Base-by-base conservation (phyloP, 2,797 vertebrate species). In the Takifugu rubripes region DNA sequence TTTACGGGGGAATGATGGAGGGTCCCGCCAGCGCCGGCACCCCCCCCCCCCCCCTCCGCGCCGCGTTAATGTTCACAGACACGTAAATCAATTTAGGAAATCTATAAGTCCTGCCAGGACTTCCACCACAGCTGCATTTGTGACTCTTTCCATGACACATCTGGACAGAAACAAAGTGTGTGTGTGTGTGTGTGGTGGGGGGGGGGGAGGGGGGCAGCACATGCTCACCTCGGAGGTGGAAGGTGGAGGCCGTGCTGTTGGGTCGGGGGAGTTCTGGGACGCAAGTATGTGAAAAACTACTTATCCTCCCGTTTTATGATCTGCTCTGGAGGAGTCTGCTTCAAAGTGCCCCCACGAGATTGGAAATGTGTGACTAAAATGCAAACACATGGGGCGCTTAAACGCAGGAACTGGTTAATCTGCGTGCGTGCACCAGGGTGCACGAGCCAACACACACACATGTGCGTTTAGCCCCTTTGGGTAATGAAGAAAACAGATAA, bases 361-460 rank as follows among this genome's bases (percentile, higher is more conserved):
- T 72, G 70, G 70, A 82, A 89, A 88, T 83, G 89, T 91, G 91
- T 85, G 89, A 87, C 86, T 90, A 89, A 92, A 93, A 90, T 66
- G 75, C 88, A 89, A 93, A 91, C 92, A 92, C 86, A 90, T 92
- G 91, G 83, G 84, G 78, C 66, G 77, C 81, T 85, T 88, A 85
- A 90, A 88, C 7, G 70, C 89, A 87, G 87, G 83, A 90, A 90
- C 86, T 83, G 49, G 79, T 70, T 85, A 84, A 86, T 85, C 84
- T 87, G 70, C 57, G 83, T 66, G 76, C 59, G 68, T 50, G 60
- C 67, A 64, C 64, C 50, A 60, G 77, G 70, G 49, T 69, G 64
- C 49, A 52, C 52, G 1, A 17, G 57, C 0, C 16, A 62, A 70
- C 59, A 52, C 51, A 61, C 57, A 40, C 46, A 51, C 2, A 53